Percentiles rank a stretch among this genome's conserved stretches.
These are phyloP conservation scores for Ptyas mucosa DNA, from an alignment of 2,113 vertebrate genomes.

Conservation along the genomic window DNA sequence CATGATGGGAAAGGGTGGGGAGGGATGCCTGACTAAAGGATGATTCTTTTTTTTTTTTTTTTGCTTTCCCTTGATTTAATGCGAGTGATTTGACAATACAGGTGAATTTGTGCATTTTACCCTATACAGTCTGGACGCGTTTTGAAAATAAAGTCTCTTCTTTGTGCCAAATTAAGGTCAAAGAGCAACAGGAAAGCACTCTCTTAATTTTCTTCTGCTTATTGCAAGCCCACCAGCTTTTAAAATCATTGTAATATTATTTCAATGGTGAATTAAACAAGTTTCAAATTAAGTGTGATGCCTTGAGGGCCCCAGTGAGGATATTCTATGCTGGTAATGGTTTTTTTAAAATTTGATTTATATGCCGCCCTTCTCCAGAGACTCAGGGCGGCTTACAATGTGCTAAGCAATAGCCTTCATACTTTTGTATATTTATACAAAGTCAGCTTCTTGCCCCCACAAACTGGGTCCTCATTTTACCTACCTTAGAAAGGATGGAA, in stretches of 20 bases:
- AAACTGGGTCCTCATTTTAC: too few species aligned
- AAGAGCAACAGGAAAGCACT: slow-evolving; percentile 32
- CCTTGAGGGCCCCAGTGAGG: neutral
- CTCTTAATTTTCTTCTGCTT: slow-evolving; percentile 28
- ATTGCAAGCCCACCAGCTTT: slow-evolving; percentile 21
- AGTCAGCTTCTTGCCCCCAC: too few species aligned
- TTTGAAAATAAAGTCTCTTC: slow-evolving; percentile 17
- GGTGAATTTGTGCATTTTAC: neutral
- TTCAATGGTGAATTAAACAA: slow-evolving; percentile 49
- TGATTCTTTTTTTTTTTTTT: neutral
- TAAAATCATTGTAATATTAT: neutral
- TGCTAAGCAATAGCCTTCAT: too few species aligned
- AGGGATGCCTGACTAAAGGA: neutral
- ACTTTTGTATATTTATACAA: too few species aligned
- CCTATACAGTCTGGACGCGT: neutral
- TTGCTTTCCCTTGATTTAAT: slow-evolving; percentile 1
- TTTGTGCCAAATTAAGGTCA: slow-evolving; percentile 33
- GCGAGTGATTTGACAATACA: slow-evolving; percentile 20
- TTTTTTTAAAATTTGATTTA: too few species aligned
- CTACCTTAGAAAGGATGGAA: too few species aligned
- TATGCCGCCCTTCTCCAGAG: too few species aligned
- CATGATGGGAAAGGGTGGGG: neutral
- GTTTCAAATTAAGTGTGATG: neutral
- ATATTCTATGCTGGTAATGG: neutral
- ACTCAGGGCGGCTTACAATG: too few species aligned